These are phyloP conservation scores for Geotrypetes seraphini DNA, from an alignment of 2,797 vertebrate species.

Conservation along the genomic window DNA sequence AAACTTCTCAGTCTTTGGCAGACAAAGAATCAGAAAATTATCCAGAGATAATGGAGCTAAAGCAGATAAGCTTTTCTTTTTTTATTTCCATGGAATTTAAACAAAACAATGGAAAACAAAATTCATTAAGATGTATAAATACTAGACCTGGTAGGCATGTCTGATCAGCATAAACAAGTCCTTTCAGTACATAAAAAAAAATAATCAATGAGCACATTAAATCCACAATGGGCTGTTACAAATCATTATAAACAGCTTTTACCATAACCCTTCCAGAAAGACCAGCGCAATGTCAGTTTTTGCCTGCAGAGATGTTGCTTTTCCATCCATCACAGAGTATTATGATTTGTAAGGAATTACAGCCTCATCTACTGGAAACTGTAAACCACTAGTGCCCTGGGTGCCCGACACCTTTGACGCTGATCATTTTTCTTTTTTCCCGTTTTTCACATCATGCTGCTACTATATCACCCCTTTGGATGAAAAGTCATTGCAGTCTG, in stretches of 20 bases:
- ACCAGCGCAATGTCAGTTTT: background rate
- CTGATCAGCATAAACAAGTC: too few species aligned
- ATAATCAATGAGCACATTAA: constrained; percentile 24
- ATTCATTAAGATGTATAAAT: too few species aligned
- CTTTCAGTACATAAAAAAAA: background rate
- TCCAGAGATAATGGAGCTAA: too few species aligned
- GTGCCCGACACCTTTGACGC: background rate
- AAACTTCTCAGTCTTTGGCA: too few species aligned
- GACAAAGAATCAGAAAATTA: too few species aligned
- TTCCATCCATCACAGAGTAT: background rate
- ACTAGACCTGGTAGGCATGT: too few species aligned
- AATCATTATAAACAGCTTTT: constrained; percentile 19
- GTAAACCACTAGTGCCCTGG: fast-evolving
- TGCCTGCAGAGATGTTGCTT: background rate
- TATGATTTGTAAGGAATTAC: background rate
- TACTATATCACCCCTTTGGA: background rate
- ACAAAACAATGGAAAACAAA: too few species aligned
- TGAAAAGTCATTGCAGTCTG: background rate
- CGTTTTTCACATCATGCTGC: too few species aligned
- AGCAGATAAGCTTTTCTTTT: too few species aligned
- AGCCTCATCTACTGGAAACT: fast-evolving
- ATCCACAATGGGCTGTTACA: constrained; percentile 1
- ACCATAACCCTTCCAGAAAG: background rate
- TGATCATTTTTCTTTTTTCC: background rate
- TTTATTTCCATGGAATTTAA: too few species aligned